Conservation (phyloP, 2,888 invertebrate genomes). For the Limulus polyphemus region DNA sequence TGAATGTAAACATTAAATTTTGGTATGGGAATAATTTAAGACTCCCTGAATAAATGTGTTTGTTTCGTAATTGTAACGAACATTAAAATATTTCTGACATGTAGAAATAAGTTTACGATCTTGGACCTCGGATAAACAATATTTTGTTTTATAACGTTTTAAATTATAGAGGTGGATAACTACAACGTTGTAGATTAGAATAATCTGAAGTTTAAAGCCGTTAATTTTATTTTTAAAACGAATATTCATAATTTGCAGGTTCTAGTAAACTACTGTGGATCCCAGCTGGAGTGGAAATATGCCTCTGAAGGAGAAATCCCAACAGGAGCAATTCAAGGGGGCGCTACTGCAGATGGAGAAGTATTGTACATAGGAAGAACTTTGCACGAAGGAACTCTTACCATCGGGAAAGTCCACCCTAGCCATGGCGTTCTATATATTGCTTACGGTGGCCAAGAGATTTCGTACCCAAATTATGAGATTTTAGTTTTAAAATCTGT, state of each 20-base stretch:
- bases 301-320: constrained; percentile 6
- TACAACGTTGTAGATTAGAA: too few relatives aligned
- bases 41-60: too few relatives aligned
- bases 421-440: constrained; percentile 9
- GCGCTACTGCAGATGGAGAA: constrained; percentile 5
- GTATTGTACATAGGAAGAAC: constrained; percentile 9
- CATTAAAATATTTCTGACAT: too few relatives aligned
- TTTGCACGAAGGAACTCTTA: constrained; percentile 11
- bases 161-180: too few relatives aligned
- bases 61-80: too few relatives aligned
- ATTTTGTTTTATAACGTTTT: too few relatives aligned
- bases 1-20: too few relatives aligned
- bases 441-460: constrained; percentile 11
- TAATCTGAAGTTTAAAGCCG: too few relatives aligned
- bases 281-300: constrained; percentile 1
- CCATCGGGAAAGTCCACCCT: constrained; percentile 15
- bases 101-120: too few relatives aligned
- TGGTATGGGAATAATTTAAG: too few relatives aligned
- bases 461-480: constrained; percentile 9
- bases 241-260: not conserved
- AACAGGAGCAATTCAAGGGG: constrained; percentile 10
- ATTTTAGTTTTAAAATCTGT: constrained; percentile 1
- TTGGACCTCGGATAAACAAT: too few relatives aligned
- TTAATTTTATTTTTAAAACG: too few relatives aligned
- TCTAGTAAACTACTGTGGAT: not conserved